Percentiles rank a stretch among this genome's conserved stretches.
phyloP scores from a whole-genome alignment of 53 echinoderm and acorn worm genomes.

The Holothuria leucospilota region DNA sequence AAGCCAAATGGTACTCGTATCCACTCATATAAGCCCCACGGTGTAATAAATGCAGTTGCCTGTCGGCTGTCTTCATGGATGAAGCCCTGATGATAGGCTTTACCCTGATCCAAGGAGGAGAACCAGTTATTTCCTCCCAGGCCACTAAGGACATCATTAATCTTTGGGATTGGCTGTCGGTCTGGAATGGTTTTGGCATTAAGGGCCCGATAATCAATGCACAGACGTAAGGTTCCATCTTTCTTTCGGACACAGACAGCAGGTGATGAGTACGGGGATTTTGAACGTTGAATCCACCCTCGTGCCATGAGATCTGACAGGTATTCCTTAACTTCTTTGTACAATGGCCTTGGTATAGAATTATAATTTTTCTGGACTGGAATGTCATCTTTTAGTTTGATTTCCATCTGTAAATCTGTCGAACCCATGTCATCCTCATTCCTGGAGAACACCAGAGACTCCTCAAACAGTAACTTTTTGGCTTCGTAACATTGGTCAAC shows the following conservation, averaged over 20 bases:
- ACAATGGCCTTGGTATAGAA: slow-evolving; percentile 54
- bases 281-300: slow-evolving; percentile 31
- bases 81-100: slow-evolving; percentile 68
- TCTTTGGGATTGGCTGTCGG: slow-evolving; percentile 66
- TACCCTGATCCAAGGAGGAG: slow-evolving; percentile 69
- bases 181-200: slow-evolving; percentile 68
- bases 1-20: neutral
- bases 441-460: neutral
- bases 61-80: neutral
- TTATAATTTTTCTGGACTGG: slow-evolving; percentile 58
- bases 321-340: slow-evolving; percentile 57
- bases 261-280: neutral
- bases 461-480: no score
- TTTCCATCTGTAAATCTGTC: slow-evolving; percentile 40
- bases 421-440: slow-evolving; percentile 35
- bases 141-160: slow-evolving; percentile 57
- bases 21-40: neutral
- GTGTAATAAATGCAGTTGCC: neutral
- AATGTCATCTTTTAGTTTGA: slow-evolving; percentile 51
- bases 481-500: neutral
- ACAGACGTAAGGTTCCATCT: slow-evolving; percentile 48
- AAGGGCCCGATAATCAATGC: slow-evolving; percentile 34
- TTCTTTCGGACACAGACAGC: slow-evolving; percentile 45
- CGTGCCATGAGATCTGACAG: slow-evolving; percentile 20
- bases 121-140: slow-evolving; percentile 63